Conservation (phyloP, 2,888 invertebrate genomes). For the Cyclophora punctaria region DNA sequence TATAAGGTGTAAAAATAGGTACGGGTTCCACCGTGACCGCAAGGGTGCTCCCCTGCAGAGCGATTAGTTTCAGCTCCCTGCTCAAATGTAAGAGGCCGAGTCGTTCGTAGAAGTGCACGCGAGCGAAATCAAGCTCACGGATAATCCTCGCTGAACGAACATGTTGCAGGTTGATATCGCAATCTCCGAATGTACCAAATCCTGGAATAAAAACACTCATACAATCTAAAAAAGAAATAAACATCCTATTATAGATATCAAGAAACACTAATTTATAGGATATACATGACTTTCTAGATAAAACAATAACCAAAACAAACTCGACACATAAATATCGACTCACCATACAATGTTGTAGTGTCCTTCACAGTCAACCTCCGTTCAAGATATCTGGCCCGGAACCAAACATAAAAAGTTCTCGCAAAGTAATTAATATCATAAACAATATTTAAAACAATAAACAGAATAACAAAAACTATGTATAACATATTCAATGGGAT, state of each 20-base stretch:
- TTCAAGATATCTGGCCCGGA: slow-evolving; percentile 79
- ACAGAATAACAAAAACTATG: slow-evolving; percentile 22
- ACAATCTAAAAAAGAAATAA: too few species aligned
- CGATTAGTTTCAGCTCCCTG: slow-evolving; percentile 32
- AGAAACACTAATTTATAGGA: too few species aligned
- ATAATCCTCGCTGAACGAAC: slow-evolving; percentile 47
- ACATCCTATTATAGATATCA: too few species aligned
- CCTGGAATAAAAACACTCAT: slow-evolving; percentile 28
- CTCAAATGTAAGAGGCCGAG: slow-evolving; percentile 50
- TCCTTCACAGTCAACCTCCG: slow-evolving; percentile 79
- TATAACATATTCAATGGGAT: slow-evolving; percentile 23
- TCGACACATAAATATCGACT: slow-evolving; percentile 28
- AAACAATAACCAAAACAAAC: neutral
- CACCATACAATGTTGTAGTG: slow-evolving; percentile 81
- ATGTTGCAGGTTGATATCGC: slow-evolving; percentile 38
- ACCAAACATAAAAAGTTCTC: slow-evolving; percentile 79
- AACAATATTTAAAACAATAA: slow-evolving; percentile 74
- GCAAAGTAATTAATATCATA: slow-evolving; percentile 85
- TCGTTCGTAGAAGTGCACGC: slow-evolving; percentile 54
- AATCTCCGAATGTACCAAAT: slow-evolving; percentile 54
- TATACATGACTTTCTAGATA: too few species aligned
- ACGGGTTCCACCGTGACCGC: slow-evolving; percentile 34
- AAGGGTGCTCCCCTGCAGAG: slow-evolving; percentile 56
- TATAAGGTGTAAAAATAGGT: slow-evolving; percentile 48
- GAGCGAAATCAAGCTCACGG: slow-evolving; percentile 57